A percentile compares a stretch with the other conserved stretches of the same genome.
These are phyloP conservation scores for Neogale vison DNA, from an alignment of 2,113 vertebrate genomes.

Conservation along the genomic window DNA sequence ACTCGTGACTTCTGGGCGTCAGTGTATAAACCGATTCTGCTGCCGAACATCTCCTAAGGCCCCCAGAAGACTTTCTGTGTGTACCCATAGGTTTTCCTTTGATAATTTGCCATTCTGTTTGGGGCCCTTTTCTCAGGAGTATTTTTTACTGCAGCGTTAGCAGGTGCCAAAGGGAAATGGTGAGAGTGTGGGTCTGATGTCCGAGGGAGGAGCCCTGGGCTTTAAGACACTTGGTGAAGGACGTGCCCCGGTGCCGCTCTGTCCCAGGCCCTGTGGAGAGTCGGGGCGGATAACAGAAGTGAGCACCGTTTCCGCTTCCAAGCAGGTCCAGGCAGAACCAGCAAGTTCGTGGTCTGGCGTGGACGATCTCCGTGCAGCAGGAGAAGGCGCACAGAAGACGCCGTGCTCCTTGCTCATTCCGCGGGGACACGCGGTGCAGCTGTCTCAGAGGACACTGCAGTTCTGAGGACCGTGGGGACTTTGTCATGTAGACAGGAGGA, in stretches of 20 bases:
- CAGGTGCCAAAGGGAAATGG: background rate
- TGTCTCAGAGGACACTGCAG: background rate
- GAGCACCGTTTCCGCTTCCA: background rate
- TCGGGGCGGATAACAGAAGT: background rate
- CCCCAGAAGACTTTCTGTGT: background rate
- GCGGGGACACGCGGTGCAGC: accelerated
- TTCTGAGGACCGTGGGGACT: background rate
- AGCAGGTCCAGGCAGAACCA: too few species aligned
- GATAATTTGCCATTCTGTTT: background rate
- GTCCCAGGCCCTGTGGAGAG: background rate
- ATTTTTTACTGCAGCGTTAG: background rate
- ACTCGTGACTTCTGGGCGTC: background rate
- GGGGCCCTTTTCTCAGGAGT: background rate
- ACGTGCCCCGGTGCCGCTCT: background rate
- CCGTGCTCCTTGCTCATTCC: background rate
- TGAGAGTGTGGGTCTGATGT: background rate
- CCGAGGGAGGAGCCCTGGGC: background rate
- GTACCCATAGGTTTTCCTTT: background rate
- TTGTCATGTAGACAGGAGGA: background rate
- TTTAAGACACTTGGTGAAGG: background rate
- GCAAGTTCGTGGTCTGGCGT: background rate
- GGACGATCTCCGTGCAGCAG: background rate
- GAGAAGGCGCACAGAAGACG: background rate
- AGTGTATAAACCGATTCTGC: background rate
- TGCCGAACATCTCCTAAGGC: background rate